Evolutionary conservation across 2,797 vertebrate species (phyloP), one percentile per base, ranked within the genome.

Genomic region (Urophycis tenuis): DNA sequence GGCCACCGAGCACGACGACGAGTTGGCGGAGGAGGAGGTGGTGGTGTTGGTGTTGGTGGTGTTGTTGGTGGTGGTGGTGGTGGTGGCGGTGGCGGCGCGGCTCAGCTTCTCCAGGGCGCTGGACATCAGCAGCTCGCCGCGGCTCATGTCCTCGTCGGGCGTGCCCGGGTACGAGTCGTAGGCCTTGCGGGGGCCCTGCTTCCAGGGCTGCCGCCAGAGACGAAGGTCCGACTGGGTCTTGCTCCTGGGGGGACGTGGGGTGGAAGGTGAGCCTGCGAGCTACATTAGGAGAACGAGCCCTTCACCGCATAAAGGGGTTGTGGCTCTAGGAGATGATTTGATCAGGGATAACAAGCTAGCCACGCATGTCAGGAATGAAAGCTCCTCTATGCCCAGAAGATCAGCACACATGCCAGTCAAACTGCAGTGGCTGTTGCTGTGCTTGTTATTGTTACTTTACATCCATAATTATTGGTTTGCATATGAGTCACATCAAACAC

Each of bases 191-290:
- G 92, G 94, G 74, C 95, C 95, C 74, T 93, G 93, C 86, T 95
- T 96, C 97, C 97, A 99, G 0, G 96, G 96, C 80, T 97, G 95
- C 83, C 93, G 93, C 97, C 97, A 98, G 74, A 97, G 92, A 86
- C 95, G 94, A 80, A 98, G 87, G 83, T 99, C 96, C 25, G 96
- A 94, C 87, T 98, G 96, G 11, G 94, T 92, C 85, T 93, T 95
- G 83, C 90, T 96, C 89, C 97, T 99, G 87, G 36, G 53, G 53
- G 53, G 53, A 29, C 9, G n/a, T n/a, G 29, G 32, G 32, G 3
- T 22, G 29, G 29, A 22, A 31, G 12, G 30, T 32, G 2, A 69
- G n/a, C 60, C 34, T 22, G 14, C 35, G 1, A 60, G 15, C 7
- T 5, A 8, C 3, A 53, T 11, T 11, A 60, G 22, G 49, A 25